Evolutionary conservation across 2,888 invertebrate genomes (phyloP).

Genomic region (Diaperis boleti): DNA sequence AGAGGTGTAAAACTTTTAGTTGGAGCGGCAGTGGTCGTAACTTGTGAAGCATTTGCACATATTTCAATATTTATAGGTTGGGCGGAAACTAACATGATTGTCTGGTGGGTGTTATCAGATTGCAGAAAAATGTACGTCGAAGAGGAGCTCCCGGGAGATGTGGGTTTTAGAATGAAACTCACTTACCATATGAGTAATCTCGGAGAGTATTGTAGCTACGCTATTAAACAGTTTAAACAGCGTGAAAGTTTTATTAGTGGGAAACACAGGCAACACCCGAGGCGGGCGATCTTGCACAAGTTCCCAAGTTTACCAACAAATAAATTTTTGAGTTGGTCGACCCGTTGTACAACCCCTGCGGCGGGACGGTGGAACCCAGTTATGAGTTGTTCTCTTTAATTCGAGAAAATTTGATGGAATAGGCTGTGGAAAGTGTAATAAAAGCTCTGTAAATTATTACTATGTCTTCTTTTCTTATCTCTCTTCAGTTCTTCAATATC

Average conservation of each 20-base stretch:
- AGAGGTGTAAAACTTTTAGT: background rate
- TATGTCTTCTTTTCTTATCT: no score
- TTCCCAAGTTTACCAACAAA: constrained; percentile 27
- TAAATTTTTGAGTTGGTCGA: constrained; percentile 24
- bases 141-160: no score
- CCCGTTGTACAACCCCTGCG: background rate
- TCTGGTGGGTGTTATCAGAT: no score
- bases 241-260: constrained; percentile 24
- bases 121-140: no score
- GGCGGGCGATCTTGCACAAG: constrained; percentile 15
- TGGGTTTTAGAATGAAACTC: no score
- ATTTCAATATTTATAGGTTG: background rate
- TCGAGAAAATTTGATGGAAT: no score
- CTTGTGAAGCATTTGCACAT: background rate
- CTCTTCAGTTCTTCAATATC: no score
- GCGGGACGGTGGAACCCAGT: constrained; percentile 10
- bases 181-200: no score
- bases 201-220: no score
- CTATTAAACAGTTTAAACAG: constrained; percentile 17
- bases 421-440: no score
- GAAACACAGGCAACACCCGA: constrained; percentile 12
- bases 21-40: background rate
- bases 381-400: constrained; percentile 26
- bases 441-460: no score
- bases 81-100: no score